Evolutionary conservation across 2,888 invertebrate genomes (phyloP).

Genomic region (Hyposoter dolosus): DNA sequence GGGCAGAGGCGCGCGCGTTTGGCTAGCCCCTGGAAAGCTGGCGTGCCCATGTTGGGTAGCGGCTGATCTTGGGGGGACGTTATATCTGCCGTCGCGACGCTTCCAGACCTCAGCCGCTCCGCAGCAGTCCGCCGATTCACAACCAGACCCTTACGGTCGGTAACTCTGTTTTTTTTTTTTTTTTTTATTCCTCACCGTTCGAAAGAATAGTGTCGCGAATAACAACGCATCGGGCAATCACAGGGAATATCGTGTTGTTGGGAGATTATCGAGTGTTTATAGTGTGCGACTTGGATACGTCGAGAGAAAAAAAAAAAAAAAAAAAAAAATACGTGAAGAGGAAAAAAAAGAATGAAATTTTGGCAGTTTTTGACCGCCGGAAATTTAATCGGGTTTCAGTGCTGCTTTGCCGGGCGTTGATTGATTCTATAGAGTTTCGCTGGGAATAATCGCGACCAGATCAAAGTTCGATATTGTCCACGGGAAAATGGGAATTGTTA

Average conservation of each 20-base stretch:
- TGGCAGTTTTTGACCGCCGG: too few species aligned
- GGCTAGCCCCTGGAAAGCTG: conserved; percentile 83
- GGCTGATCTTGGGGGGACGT: conserved; percentile 79
- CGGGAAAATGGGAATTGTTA: not conserved
- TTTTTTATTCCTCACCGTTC: not conserved
- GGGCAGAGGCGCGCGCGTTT: conserved; percentile 78
- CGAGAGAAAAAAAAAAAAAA: conserved; percentile 8
- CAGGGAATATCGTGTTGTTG: conserved; percentile 12
- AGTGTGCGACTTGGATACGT: conserved; percentile 60
- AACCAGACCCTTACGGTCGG: conserved; percentile 81
- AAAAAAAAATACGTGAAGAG: too few species aligned
- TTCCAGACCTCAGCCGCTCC: conserved; percentile 81
- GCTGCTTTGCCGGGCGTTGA: not conserved
- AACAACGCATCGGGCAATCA: not conserved
- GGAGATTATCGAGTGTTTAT: conserved; percentile 22
- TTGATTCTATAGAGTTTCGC: not conserved
- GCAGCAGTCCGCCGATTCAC: conserved; percentile 81
- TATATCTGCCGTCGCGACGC: conserved; percentile 83
- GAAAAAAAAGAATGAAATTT: too few species aligned
- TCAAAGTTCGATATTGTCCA: not conserved
- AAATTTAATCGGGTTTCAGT: not conserved
- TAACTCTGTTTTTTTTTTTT: conserved; percentile 62
- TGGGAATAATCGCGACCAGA: too few species aligned
- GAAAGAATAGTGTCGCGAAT: conserved; percentile 14
- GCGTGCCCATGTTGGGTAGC: conserved; percentile 84